A percentile compares a stretch with the other conserved stretches of the same genome.
These are phyloP conservation scores for Sylvicola cinctus DNA, from an alignment of 2,888 invertebrate genomes.

Conservation along the genomic window DNA sequence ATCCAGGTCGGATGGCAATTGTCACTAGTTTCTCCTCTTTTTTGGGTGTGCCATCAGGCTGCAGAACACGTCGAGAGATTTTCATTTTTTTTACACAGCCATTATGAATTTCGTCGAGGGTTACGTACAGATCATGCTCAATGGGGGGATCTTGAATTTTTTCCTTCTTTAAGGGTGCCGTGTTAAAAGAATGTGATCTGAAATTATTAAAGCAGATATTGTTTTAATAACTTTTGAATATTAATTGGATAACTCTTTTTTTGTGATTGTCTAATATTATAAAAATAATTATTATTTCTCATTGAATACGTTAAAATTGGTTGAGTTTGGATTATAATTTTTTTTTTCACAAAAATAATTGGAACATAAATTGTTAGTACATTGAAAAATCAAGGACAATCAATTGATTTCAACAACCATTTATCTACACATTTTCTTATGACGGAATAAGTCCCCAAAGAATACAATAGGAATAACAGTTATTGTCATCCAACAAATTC, in stretches of 20 bases:
- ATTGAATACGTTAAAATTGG: not conserved
- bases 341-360: too few species aligned
- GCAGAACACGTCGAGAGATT: conserved; percentile 81
- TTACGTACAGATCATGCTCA: conserved; percentile 82
- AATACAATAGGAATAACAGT: conserved; percentile 2
- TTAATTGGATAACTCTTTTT: not conserved
- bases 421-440: too few species aligned
- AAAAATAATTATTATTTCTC: not conserved
- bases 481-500: too few species aligned
- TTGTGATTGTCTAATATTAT: not conserved
- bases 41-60: conserved; percentile 63
- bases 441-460: conserved; percentile 1
- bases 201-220: conserved; percentile 33
- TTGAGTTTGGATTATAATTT: too few species aligned
- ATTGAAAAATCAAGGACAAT: too few species aligned
- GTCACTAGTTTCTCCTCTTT: conserved; percentile 91
- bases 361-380: too few species aligned
- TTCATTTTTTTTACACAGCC: conserved; percentile 99
- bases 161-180: conserved; percentile 53
- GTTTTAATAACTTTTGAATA: not conserved
- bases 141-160: conserved; percentile 78
- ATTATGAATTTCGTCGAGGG: conserved; percentile 81
- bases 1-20: conserved; percentile 90
- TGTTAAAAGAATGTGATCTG: conserved; percentile 75
- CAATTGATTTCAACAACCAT: too few species aligned